A percentile compares a stretch with the other conserved stretches of the same genome.
phyloP scores from a whole-genome alignment of 2,888 invertebrate genomes.

The Parelbella ahira region DNA sequence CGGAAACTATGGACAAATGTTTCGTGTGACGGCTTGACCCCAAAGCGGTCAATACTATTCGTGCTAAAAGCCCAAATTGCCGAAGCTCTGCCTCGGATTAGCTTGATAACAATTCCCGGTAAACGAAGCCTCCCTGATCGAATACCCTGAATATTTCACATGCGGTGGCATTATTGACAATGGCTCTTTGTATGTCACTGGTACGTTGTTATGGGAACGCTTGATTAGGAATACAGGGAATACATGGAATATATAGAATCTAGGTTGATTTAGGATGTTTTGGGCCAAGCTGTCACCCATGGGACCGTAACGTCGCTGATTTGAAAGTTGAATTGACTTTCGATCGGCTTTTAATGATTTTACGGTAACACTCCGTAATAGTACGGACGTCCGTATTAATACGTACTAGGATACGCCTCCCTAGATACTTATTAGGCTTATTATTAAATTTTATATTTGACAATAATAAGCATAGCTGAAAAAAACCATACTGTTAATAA shows the following conservation, averaged over 20 bases:
- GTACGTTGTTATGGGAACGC: conserved; percentile 9
- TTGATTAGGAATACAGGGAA: conserved; percentile 13
- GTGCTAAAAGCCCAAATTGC: conserved; percentile 3
- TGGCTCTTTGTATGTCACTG: conserved; percentile 6
- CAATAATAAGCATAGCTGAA: too few relatives aligned
- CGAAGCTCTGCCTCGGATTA: conserved; percentile 7
- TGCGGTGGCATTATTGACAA: conserved; percentile 7
- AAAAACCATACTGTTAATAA: too few relatives aligned
- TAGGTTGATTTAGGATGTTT: conserved; percentile 1
- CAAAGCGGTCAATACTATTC: conserved; percentile 8
- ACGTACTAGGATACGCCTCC: too few relatives aligned
- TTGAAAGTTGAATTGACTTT: conserved; percentile 4
- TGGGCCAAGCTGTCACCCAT: background rate
- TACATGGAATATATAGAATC: background rate
- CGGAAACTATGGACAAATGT: background rate
- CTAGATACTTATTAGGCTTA: too few relatives aligned
- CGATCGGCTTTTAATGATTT: background rate
- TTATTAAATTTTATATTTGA: too few relatives aligned
- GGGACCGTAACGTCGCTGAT: conserved; percentile 7
- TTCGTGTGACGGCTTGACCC: background rate
- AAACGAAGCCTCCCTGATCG: conserved; percentile 1
- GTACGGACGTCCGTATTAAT: too few relatives aligned
- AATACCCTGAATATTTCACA: conserved; percentile 12
- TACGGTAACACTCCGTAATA: background rate
- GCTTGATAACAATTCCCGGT: background rate